Conservation (phyloP, 2,113 vertebrate genomes). For the Hyperopisus bebe region DNA sequence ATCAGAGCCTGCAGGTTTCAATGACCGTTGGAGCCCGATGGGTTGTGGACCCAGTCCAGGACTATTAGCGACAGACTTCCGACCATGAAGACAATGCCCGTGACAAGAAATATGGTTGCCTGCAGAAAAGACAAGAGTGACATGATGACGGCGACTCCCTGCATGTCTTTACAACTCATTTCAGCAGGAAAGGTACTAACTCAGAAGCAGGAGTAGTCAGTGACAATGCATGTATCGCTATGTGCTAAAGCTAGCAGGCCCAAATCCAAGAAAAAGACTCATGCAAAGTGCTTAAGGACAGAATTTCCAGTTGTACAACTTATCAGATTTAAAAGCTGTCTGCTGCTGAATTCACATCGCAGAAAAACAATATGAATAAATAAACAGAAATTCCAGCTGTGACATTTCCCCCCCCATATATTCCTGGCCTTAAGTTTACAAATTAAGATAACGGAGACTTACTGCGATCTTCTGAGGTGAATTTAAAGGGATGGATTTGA, state of each 20-base stretch:
- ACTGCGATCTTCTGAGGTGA: slow-evolving; percentile 91
- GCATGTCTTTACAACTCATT: background rate
- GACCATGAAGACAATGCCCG: slow-evolving; percentile 87
- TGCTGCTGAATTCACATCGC: background rate
- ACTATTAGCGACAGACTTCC: slow-evolving; percentile 89
- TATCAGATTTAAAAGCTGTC: background rate
- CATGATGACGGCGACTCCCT: background rate
- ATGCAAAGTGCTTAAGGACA: background rate
- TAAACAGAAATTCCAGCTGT: background rate
- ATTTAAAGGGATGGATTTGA: slow-evolving; percentile 73
- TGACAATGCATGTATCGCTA: background rate
- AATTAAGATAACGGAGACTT: slow-evolving; percentile 44
- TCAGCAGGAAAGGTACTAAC: background rate
- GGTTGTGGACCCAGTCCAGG: slow-evolving; percentile 88
- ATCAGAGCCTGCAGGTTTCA: slow-evolving; percentile 55
- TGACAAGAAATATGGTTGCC: slow-evolving; percentile 79
- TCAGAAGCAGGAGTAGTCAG: background rate
- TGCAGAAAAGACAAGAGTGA: slow-evolving; percentile 45
- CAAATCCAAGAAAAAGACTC: background rate
- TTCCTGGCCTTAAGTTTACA: background rate
- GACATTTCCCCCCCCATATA: background rate
- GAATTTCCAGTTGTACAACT: background rate
- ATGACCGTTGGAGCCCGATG: slow-evolving; percentile 64
- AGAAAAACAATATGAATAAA: background rate
- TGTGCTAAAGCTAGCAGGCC: background rate